These are phyloP conservation scores for Anomalospiza imberbis DNA, from an alignment of 2,797 vertebrate genomes.

Conservation along the genomic window DNA sequence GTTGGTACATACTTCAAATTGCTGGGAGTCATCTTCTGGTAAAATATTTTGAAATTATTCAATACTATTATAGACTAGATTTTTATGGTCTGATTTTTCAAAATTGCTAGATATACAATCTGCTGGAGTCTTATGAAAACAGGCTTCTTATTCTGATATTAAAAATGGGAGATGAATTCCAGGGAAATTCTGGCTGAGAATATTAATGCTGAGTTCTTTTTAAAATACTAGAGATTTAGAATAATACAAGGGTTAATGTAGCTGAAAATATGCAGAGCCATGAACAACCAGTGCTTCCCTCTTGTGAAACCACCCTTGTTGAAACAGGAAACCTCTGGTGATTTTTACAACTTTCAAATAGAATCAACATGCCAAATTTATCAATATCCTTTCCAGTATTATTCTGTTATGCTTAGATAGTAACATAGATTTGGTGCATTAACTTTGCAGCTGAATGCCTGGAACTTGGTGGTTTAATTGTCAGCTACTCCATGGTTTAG, in stretches of 20 bases:
- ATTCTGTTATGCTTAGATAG: slow-evolving; percentile 22
- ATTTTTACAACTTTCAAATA: not conserved
- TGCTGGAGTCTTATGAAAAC: slow-evolving; percentile 3
- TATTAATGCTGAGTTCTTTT: not conserved
- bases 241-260: not conserved
- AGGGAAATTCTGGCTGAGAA: not conserved
- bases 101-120: not conserved
- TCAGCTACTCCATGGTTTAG: slow-evolving; percentile 63
- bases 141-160: not conserved
- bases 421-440: not conserved
- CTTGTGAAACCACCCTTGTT: not conserved
- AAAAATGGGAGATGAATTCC: not conserved
- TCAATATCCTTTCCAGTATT: not conserved
- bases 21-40: not conserved
- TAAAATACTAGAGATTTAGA: not conserved
- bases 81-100: slow-evolving; percentile 6
- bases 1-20: not conserved
- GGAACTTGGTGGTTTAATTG: slow-evolving; percentile 66
- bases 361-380: not conserved
- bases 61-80: not conserved
- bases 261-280: not conserved
- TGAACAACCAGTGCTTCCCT: not conserved
- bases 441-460: slow-evolving; percentile 40
- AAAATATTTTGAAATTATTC: slow-evolving; percentile 3
- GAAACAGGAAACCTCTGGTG: not conserved